Percentiles rank a stretch among this genome's conserved stretches.
phyloP scores from a whole-genome alignment of 2,797 vertebrate species.

The Manis javanica region DNA sequence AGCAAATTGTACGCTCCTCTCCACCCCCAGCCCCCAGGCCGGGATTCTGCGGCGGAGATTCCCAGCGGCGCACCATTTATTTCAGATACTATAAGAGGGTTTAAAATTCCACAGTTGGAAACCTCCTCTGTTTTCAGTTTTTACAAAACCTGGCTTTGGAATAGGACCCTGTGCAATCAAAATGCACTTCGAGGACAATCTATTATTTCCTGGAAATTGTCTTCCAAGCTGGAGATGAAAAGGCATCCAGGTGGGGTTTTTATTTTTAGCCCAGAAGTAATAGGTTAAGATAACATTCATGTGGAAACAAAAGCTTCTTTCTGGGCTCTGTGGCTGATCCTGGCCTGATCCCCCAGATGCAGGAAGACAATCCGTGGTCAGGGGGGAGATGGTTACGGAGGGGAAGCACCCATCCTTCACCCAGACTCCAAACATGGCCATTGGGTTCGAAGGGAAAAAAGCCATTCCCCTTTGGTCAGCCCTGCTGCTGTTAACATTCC shows the following conservation, averaged over 20 bases:
- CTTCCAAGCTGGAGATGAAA: background rate
- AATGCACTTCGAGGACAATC: background rate
- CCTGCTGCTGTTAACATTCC: conserved; percentile 4
- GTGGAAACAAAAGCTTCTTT: background rate
- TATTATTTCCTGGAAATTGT: conserved; percentile 34
- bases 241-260: conserved; percentile 30
- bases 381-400: too few relatives aligned
- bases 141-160: background rate
- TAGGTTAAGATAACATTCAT: background rate
- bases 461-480: background rate
- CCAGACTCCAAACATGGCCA: conserved; percentile 38
- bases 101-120: background rate
- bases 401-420: background rate
- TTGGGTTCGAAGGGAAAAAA: background rate
- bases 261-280: conserved; percentile 47
- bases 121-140: background rate
- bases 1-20: fast-evolving
- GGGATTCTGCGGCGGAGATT: background rate
- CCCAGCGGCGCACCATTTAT: too few relatives aligned
- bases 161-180: background rate
- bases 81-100: background rate
- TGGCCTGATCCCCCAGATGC: background rate
- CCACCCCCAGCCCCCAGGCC: background rate
- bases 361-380: background rate
- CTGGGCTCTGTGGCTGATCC: background rate